Percentiles rank a stretch among this genome's conserved stretches.
Evolutionary conservation across 2,797 vertebrate species (phyloP).

Genomic region (Masticophis lateralis): DNA sequence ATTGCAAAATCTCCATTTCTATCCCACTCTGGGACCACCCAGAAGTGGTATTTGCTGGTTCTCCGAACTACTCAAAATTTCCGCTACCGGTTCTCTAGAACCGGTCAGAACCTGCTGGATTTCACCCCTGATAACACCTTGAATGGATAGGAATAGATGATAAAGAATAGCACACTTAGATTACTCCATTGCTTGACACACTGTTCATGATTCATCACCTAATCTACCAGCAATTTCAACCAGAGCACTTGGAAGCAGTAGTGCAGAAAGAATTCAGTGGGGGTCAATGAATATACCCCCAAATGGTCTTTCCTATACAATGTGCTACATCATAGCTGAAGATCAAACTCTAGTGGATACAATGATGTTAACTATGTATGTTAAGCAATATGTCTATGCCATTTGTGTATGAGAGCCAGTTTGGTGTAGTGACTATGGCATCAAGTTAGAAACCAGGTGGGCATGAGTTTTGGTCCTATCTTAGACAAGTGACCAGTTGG

Average conservation of each 20-base stretch:
- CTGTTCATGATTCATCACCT: neutral
- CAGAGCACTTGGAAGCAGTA: neutral
- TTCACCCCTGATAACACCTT: no score
- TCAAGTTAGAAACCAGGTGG: neutral
- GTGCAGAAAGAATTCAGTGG: neutral
- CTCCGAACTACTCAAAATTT: no score
- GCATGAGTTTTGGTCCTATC: neutral
- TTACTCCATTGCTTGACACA: neutral
- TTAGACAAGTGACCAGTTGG: neutral
- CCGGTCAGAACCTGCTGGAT: no score
- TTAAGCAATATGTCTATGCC: neutral
- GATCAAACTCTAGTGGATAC: neutral
- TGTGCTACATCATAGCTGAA: neutral
- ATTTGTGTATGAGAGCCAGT: neutral
- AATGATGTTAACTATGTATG: neutral
- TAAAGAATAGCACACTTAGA: neutral
- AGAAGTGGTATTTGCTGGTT: no score
- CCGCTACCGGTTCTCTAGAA: no score
- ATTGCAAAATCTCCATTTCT: no score
- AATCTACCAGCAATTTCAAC: neutral
- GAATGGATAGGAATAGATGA: neutral
- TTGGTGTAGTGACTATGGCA: neutral
- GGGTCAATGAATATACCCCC: neutral
- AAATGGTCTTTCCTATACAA: neutral
- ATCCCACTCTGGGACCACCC: no score